phyloP scores from a whole-genome alignment of 2,113 vertebrate genomes.

The Morone saxatilis region DNA sequence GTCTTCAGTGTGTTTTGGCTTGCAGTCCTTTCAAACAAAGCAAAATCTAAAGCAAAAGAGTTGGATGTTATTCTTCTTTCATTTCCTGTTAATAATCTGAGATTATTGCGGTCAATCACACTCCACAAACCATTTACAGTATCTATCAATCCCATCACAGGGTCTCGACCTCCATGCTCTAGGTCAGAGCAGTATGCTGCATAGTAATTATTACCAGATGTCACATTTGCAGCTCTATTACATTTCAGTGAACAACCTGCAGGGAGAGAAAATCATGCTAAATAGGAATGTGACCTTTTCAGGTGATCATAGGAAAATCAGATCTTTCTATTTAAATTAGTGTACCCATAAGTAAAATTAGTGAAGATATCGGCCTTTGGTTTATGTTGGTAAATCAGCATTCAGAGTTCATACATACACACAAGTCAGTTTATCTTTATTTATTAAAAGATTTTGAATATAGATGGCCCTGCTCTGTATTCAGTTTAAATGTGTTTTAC shows the following conservation, averaged over 20 bases:
- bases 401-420: background rate
- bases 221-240: background rate
- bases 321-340: background rate
- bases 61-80: background rate
- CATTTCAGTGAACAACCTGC: background rate
- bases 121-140: background rate
- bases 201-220: background rate
- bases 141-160: background rate
- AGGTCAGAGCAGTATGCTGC: slow-evolving; percentile 1
- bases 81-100: slow-evolving; percentile 13
- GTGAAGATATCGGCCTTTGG: background rate
- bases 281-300: slow-evolving; percentile 29
- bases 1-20: too few species aligned
- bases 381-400: background rate
- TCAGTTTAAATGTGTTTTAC: background rate
- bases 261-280: slow-evolving; percentile 6
- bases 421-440: background rate
- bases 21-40: background rate
- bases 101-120: background rate
- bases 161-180: background rate
- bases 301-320: background rate
- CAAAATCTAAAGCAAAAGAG: background rate
- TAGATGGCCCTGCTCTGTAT: background rate
- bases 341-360: background rate
- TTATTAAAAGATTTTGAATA: background rate